These are phyloP conservation scores for Diplodus sargus DNA, from an alignment of 2,797 vertebrate species.

Conservation along the genomic window DNA sequence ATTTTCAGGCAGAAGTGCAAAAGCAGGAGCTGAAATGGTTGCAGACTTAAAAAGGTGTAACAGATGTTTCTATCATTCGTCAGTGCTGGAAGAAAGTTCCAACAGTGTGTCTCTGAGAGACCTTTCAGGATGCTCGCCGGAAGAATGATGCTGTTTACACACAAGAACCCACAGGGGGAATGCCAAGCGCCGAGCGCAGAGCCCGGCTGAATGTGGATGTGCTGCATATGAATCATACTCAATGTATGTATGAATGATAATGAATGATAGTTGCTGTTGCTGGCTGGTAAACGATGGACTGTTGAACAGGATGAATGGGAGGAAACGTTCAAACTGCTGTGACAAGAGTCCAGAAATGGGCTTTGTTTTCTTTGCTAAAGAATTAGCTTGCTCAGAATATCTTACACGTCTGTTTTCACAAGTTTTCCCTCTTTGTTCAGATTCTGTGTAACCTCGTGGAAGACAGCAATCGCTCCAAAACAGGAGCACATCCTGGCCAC, in stretches of 20 bases:
- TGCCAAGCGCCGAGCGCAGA: slow-evolving; percentile 7
- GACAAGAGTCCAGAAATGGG: neutral
- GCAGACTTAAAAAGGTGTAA: neutral
- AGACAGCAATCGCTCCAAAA: neutral
- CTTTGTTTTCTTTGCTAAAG: neutral
- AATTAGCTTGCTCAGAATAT: too few species aligned
- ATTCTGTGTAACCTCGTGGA: too few species aligned
- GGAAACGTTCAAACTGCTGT: neutral
- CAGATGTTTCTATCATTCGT: slow-evolving; percentile 7
- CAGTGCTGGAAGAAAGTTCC: slow-evolving; percentile 11
- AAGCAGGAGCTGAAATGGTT: neutral
- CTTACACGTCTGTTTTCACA: too few species aligned
- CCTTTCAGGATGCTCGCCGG: slow-evolving; percentile 4
- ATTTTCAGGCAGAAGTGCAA: neutral
- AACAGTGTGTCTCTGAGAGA: slow-evolving; percentile 15
- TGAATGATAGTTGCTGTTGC: slow-evolving; percentile 12
- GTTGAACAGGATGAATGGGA: slow-evolving; percentile 3
- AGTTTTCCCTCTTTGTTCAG: too few species aligned
- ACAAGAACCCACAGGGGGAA: slow-evolving; percentile 6
- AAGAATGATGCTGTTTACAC: slow-evolving; percentile 40
- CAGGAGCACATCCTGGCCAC: too few species aligned
- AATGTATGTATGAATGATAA: slow-evolving; percentile 48
- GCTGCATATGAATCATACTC: slow-evolving; percentile 41
- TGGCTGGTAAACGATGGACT: slow-evolving; percentile 7
- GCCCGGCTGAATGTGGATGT: slow-evolving; percentile 25